These are phyloP conservation scores for Andrena praecox DNA, from an alignment of 2,888 invertebrate genomes.

Conservation along the genomic window DNA sequence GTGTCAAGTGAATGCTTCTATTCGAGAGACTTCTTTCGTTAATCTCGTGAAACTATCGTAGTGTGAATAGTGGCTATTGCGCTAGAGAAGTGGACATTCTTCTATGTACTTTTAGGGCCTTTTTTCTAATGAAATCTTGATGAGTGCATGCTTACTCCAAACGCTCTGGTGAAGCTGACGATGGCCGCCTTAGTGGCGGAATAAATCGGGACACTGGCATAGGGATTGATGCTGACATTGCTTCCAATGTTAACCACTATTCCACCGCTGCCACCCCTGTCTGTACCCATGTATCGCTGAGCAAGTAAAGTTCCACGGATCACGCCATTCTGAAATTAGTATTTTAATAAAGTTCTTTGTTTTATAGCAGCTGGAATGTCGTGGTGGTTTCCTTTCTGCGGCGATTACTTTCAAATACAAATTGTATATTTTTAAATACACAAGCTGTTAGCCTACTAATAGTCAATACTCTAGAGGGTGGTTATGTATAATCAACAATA, in stretches of 20 bases:
- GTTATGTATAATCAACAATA: no score
- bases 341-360: not conserved
- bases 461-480: no score
- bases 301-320: slow-evolving; percentile 91
- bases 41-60: not conserved
- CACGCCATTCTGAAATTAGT: slow-evolving; percentile 89
- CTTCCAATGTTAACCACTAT: slow-evolving; percentile 92
- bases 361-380: not conserved
- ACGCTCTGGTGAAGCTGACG: slow-evolving; percentile 90
- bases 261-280: slow-evolving; percentile 92
- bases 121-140: not conserved
- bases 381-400: not conserved
- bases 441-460: no score
- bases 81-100: not conserved
- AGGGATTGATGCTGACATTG: slow-evolving; percentile 89
- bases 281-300: slow-evolving; percentile 91
- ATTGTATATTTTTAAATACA: no score
- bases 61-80: not conserved
- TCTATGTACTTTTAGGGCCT: not conserved
- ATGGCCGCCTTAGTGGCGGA: slow-evolving; percentile 92
- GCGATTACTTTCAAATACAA: no score
- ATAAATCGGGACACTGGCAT: slow-evolving; percentile 91
- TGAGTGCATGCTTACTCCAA: slow-evolving; percentile 86
- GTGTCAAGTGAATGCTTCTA: not conserved
- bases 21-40: not conserved